Conservation (phyloP, 2,113 vertebrate genomes). For the Himantopus leucocephalus region DNA sequence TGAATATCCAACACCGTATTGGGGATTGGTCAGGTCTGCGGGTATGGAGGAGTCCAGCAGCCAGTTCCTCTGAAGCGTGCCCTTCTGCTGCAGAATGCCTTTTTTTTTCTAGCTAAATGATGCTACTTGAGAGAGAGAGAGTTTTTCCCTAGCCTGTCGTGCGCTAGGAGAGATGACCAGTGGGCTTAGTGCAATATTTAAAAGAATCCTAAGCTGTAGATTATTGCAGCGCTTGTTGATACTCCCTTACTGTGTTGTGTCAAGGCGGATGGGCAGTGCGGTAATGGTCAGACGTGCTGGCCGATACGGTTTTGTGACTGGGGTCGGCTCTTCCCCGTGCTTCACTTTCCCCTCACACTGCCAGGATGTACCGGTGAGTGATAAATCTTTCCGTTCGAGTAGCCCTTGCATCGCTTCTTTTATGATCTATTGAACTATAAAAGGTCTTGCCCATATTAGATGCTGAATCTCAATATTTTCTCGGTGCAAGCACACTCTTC, state of each 20-base stretch:
- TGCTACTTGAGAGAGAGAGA: not conserved
- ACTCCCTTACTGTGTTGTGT: not conserved
- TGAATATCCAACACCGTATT: not conserved
- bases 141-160: not conserved
- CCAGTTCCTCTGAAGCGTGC: not conserved
- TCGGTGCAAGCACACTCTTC: not conserved
- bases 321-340: not conserved
- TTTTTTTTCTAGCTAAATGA: not conserved
- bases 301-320: not conserved
- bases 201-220: not conserved
- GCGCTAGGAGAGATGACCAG: not conserved
- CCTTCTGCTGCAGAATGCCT: not conserved
- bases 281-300: not conserved
- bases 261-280: not conserved
- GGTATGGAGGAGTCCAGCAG: too few relatives aligned
- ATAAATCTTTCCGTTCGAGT: not conserved
- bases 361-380: not conserved
- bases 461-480: not conserved
- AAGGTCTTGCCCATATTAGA: not conserved
- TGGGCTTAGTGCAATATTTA: not conserved
- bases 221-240: not conserved
- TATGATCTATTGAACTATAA: not conserved
- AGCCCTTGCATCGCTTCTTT: not conserved
- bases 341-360: not conserved
- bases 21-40: not conserved